Conservation (phyloP, 2,113 vertebrate species). For the Cottus gobio region DNA sequence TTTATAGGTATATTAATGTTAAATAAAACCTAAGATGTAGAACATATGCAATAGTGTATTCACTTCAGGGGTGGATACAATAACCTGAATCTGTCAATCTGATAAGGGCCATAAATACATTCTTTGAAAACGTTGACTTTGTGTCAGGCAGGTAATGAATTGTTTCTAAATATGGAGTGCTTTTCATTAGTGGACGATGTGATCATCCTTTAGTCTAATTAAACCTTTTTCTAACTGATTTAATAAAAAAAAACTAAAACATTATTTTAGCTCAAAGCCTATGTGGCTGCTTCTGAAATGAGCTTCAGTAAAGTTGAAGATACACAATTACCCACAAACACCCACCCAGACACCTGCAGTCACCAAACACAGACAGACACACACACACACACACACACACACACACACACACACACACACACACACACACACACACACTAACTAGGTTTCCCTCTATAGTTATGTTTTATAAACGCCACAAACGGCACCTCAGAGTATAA, state of each 20-base stretch:
- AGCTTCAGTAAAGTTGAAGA: background rate
- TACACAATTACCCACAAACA: slow-evolving; percentile 26
- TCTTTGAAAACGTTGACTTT: slow-evolving; percentile 37
- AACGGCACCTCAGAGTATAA: slow-evolving; percentile 10
- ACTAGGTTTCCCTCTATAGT: background rate
- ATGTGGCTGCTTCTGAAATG: too few species aligned
- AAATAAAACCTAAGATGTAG: background rate
- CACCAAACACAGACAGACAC: too few species aligned
- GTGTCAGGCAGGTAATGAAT: slow-evolving; percentile 24
- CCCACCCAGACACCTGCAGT: too few species aligned
- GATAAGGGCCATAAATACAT: background rate
- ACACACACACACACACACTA: background rate
- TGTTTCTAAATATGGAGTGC: background rate
- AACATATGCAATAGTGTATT: background rate
- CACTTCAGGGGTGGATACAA: slow-evolving; percentile 4
- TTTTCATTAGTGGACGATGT: background rate
- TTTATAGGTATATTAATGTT: background rate
- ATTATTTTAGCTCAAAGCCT: background rate
- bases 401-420: background rate
- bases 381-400: background rate
- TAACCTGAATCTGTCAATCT: slow-evolving; percentile 6
- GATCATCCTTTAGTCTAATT: background rate
- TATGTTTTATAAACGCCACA: slow-evolving; percentile 22
- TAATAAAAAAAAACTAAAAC: background rate
- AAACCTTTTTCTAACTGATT: background rate